These are phyloP conservation scores for Myotis findleyi DNA, from an alignment of 2,797 vertebrate species.

Conservation along the genomic window DNA sequence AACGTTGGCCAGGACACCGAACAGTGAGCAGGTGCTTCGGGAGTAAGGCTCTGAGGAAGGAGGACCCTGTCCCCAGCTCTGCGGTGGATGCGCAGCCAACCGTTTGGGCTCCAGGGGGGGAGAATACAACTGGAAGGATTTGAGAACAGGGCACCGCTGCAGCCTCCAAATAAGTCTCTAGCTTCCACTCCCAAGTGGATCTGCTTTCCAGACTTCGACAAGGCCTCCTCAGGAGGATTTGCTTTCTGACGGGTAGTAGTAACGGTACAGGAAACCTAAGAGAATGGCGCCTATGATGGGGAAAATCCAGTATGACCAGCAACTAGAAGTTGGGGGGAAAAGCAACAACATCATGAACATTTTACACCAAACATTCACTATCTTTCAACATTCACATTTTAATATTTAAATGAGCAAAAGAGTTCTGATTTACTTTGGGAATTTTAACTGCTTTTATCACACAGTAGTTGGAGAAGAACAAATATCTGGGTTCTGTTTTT, in stretches of 20 bases:
- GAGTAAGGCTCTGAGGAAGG: slow-evolving; percentile 45
- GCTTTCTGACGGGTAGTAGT: slow-evolving; percentile 92
- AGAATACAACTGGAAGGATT: slow-evolving; percentile 63
- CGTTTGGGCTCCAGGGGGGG: slow-evolving; percentile 66
- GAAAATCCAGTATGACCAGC: slow-evolving; percentile 94
- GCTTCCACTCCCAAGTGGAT: slow-evolving; percentile 25
- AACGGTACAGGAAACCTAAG: slow-evolving; percentile 94
- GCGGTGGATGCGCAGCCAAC: neutral
- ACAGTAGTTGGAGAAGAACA: neutral
- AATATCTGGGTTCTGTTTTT: neutral
- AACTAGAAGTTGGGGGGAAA: slow-evolving; percentile 80
- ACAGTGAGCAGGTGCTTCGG: neutral
- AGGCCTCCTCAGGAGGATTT: slow-evolving; percentile 88
- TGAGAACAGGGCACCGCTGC: neutral
- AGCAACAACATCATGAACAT: slow-evolving; percentile 22
- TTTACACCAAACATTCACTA: neutral
- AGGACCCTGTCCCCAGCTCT: slow-evolving; percentile 33
- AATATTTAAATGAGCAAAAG: neutral
- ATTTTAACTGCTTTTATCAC: neutral
- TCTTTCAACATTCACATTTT: slow-evolving; percentile 18
- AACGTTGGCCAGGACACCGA: neutral
- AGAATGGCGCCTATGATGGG: slow-evolving; percentile 90
- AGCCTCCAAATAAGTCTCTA: slow-evolving; percentile 42
- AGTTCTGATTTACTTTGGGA: neutral
- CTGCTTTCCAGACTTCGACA: slow-evolving; percentile 62